Conservation (phyloP, 1,140 invertebrate species). For the Eriosoma lanigerum region DNA sequence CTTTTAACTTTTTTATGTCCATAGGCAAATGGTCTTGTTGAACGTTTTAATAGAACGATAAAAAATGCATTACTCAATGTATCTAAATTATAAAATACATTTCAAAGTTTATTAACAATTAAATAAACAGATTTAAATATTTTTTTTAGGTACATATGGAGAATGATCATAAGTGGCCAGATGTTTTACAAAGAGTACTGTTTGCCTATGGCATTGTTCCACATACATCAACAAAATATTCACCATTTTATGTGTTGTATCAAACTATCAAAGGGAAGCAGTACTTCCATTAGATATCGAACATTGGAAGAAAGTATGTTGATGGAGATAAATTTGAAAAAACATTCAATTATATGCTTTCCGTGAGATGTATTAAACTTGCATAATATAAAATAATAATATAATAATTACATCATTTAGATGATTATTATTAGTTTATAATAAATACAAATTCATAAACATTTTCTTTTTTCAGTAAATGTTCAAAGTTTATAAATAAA, state of each 20-base stretch:
- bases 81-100: too few relatives aligned
- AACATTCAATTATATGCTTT: not conserved
- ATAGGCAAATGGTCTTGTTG: too few relatives aligned
- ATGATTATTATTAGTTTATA: not conserved
- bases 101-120: too few relatives aligned
- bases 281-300: not conserved
- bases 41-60: too few relatives aligned
- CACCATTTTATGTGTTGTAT: not conserved
- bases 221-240: conserved; percentile 2
- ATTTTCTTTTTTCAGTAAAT: too few relatives aligned
- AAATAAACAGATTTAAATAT: too few relatives aligned
- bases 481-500: not conserved
- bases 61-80: too few relatives aligned
- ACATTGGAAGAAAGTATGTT: not conserved
- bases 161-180: not conserved
- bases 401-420: not conserved
- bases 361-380: not conserved
- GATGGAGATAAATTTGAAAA: not conserved
- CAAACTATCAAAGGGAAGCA: conserved; percentile 4
- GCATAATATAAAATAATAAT: not conserved
- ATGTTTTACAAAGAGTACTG: not conserved
- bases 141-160: conserved; percentile 5
- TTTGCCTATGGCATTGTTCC: not conserved
- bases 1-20: too few relatives aligned
- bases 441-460: not conserved